Evolutionary conservation across 1,140 invertebrate genomes (phyloP).

Genomic region (Latrodectus geometricus): DNA sequence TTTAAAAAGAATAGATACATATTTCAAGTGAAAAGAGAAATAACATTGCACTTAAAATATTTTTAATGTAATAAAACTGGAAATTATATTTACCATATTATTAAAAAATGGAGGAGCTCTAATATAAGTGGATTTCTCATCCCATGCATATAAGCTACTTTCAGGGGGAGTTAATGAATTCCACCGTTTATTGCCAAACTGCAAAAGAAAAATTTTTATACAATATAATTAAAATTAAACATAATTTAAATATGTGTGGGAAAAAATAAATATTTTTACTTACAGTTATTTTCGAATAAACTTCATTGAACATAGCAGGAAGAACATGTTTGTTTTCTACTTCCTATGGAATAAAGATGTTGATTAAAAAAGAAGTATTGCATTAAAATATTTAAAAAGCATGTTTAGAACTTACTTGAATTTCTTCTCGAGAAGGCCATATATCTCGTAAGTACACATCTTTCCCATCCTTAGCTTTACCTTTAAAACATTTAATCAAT

Average conservation of each 20-base stretch:
- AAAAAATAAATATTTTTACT: neutral
- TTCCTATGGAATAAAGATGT: constrained; percentile 72
- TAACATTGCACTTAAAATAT: too few species aligned
- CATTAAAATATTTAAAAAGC: neutral
- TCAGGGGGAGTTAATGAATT: constrained; percentile 83
- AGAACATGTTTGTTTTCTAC: constrained; percentile 92
- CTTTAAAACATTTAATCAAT: constrained; percentile 69
- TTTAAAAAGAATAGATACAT: too few species aligned
- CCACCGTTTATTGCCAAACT: constrained; percentile 89
- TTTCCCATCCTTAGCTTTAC: constrained; percentile 77
- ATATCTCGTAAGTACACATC: constrained; percentile 90
- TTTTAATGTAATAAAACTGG: neutral
- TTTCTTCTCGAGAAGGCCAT: constrained; percentile 93
- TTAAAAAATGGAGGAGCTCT: constrained; percentile 96
- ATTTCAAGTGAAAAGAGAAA: too few species aligned
- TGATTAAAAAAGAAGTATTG: neutral
- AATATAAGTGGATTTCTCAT: constrained; percentile 91
- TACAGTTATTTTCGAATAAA: constrained; percentile 82
- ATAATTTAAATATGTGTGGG: neutral
- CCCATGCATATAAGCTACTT: constrained; percentile 92
- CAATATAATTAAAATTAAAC: neutral
- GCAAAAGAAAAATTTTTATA: constrained; percentile 64
- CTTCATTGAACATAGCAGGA: constrained; percentile 97
- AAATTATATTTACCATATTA: constrained; percentile 56
- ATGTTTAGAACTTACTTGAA: constrained; percentile 70